A percentile compares a stretch with the other conserved stretches of the same genome.
These are phyloP conservation scores for Neoascia interrupta DNA, from an alignment of 2,888 invertebrate species.

Conservation along the genomic window DNA sequence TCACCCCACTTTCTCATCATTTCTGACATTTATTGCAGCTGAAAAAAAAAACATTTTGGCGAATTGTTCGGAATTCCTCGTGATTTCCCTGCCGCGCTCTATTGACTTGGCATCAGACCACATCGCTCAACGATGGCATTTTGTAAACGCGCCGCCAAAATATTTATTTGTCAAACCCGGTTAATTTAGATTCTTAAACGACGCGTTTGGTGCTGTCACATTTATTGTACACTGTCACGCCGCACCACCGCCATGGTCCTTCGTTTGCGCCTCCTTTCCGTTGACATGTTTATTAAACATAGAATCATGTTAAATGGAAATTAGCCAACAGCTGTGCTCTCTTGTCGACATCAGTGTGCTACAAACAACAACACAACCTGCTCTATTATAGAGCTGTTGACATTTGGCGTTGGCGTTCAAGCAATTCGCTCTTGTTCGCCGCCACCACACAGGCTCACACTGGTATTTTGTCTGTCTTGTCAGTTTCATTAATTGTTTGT, in stretches of 20 bases:
- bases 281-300: slow-evolving; percentile 67
- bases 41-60: background rate
- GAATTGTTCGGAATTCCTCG: background rate
- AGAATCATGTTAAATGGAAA: slow-evolving; percentile 65
- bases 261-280: slow-evolving; percentile 19
- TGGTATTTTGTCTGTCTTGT: slow-evolving; percentile 41
- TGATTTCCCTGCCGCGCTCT: background rate
- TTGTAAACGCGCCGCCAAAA: slow-evolving; percentile 42
- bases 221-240: slow-evolving; percentile 10
- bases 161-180: slow-evolving; percentile 60
- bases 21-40: slow-evolving; percentile 4
- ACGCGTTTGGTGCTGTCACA: slow-evolving; percentile 60
- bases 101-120: background rate
- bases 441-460: too few relatives aligned
- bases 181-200: slow-evolving; percentile 60
- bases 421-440: too few relatives aligned
- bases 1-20: too few relatives aligned
- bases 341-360: slow-evolving; percentile 2
- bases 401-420: slow-evolving; percentile 45
- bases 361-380: slow-evolving; percentile 4
- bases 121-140: slow-evolving; percentile 15
- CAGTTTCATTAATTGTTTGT: slow-evolving; percentile 61
- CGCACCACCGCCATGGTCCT: background rate
- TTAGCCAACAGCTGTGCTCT: slow-evolving; percentile 65
- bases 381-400: slow-evolving; percentile 11